Base-by-base conservation (phyloP, 2,797 vertebrate species). In the Bovichtus diacanthus region DNA sequence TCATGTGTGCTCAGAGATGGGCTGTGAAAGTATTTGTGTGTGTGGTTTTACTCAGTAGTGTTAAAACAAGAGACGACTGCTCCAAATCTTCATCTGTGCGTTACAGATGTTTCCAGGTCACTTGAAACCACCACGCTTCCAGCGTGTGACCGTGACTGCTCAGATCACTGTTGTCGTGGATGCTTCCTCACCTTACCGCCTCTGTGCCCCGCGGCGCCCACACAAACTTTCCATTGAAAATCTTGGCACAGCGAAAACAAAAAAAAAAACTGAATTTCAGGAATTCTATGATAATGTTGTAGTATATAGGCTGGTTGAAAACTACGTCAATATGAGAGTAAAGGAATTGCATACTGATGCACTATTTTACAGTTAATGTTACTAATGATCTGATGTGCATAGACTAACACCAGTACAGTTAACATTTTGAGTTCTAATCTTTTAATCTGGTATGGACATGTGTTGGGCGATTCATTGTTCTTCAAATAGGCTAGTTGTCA, bases 61-160 rank as follows among this genome's bases (percentile, higher is more conserved):
- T 36, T 62, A 25, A 56, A 60, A 59, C 19, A 21, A 11, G 31
- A 73, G 49, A 59, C 55, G 29, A 46, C 34, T 6, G 4, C 11
- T 51, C 16, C 27, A 21, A 50, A 72, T 70, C 44, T 68, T 46
- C 39, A 55, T 61, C 49, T 4, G 41, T n/a, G 41, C 0, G 2
- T 44, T 29, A 21, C 65, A 19, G 16, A 53, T 53, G 19, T 55
- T 68, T 72, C 46, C 50, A 38, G 64, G 50, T 70, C 63, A 41
- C 25, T 50, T 27, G 47, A 31, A 65, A n/a, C 2, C 41, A 9
- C 25, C 11, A 3, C 1, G 0, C 60, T 38, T 46, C 9, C 46
- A 43, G 46, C 25, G 60, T 31, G 9, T 56, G 39, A 34, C 15
- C 1, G 2, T 9, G 43, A 31, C 18, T 11, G 29, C 27, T 50